phyloP scores from a whole-genome alignment of 2,113 vertebrate species.

The Melospiza georgiana region DNA sequence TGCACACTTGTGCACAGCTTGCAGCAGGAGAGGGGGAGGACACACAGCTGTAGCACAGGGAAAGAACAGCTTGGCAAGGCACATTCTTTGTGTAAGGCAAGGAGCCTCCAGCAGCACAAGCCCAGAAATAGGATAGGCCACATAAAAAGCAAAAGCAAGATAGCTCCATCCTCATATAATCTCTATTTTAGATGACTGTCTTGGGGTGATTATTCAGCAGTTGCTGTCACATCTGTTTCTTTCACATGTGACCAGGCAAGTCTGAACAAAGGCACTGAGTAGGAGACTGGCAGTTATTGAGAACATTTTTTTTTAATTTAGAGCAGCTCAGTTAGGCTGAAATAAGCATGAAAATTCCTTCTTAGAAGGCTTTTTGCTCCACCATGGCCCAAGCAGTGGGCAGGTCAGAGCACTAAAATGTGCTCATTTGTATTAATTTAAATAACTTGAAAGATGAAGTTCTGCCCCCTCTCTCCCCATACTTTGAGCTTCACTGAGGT shows the following conservation, averaged over 20 bases:
- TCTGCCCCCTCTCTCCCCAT: background rate
- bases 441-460: background rate
- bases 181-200: background rate
- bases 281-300: background rate
- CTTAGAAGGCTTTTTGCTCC: background rate
- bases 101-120: background rate
- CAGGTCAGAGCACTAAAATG: background rate
- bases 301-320: background rate
- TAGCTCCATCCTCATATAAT: background rate
- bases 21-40: background rate
- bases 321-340: background rate
- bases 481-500: background rate
- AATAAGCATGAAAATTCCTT: background rate
- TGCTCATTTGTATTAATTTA: background rate
- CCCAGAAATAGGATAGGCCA: background rate
- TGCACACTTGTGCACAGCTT: background rate
- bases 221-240: constrained; percentile 18
- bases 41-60: background rate
- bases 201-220: constrained; percentile 28
- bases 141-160: background rate
- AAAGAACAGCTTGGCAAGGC: background rate
- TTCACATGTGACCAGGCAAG: background rate
- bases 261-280: background rate
- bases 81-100: background rate
- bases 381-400: rapidly evolving